These are phyloP conservation scores for Apamea monoglypha DNA, from an alignment of 2,888 invertebrate species.

Conservation along the genomic window DNA sequence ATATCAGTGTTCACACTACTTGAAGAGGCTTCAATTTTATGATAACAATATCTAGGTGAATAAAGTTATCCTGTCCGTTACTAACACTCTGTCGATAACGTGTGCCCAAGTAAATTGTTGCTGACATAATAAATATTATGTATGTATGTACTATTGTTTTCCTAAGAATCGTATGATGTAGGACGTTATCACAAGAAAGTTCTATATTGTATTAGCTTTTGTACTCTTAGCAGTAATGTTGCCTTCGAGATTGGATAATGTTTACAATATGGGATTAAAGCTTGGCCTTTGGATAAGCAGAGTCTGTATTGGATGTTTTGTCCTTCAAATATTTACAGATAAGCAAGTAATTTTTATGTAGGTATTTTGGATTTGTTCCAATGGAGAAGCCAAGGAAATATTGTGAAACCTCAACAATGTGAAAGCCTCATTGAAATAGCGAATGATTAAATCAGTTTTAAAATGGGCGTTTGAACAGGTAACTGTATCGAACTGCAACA, in stretches of 20 bases:
- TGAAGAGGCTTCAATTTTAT: conserved; percentile 26
- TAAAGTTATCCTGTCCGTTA: conserved; percentile 9
- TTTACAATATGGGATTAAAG: conserved; percentile 50
- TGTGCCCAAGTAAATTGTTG: conserved; percentile 21
- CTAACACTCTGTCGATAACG: not conserved
- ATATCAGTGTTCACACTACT: conserved; percentile 4
- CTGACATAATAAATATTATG: conserved; percentile 22
- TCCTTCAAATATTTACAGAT: conserved; percentile 22
- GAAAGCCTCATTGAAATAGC: conserved; percentile 5
- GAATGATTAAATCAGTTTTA: conserved; percentile 4
- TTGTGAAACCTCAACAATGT: not conserved
- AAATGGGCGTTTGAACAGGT: too few relatives aligned
- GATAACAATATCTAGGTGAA: conserved; percentile 15
- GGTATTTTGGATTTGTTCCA: conserved; percentile 13
- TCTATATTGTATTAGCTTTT: conserved; percentile 35
- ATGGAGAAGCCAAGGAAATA: not conserved
- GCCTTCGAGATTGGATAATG: conserved; percentile 55
- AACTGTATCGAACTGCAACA: too few relatives aligned
- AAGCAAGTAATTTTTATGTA: not conserved
- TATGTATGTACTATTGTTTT: conserved; percentile 31
- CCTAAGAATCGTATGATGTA: conserved; percentile 14
- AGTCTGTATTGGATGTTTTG: conserved; percentile 3
- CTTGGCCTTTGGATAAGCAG: conserved; percentile 16
- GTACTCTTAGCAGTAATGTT: conserved; percentile 34
- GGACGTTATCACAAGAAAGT: conserved; percentile 39